Evolutionary conservation across 1,140 invertebrate genomes (phyloP), one percentile per base, ranked within the genome.

Genomic region (Trichoplusia ni): DNA sequence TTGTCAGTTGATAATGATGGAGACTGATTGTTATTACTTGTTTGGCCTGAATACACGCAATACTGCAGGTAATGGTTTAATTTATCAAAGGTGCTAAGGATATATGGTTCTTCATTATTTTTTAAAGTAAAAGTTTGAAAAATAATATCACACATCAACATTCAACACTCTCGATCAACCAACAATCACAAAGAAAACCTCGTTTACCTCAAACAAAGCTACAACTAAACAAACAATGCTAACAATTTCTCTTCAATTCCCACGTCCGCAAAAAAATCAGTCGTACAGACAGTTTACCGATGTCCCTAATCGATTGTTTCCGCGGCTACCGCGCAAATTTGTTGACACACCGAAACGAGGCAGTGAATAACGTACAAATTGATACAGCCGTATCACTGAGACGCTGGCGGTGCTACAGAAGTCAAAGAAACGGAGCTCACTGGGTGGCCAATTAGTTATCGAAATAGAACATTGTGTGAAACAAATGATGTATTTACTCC

Each of bases 11-110:
- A 27, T 54, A 54, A 54, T 54, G 51, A 25, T 47, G 19, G 31
- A 38, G 51, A 54, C 19, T 38, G 51, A 54, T 54, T 54, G 51
- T 27, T 54, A 38, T 38, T 54, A 54, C 51, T 38, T 54, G 51
- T 38, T 16, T 16, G 33, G 21, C 51, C 27, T 35, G 33, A 54
- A 38, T 54, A 38, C 51, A 54, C 51, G 51, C 38, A 54, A 54
- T 37, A 37, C 9, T 21, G 35, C 35, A 54, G 31, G 19, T 54
- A 38, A 54, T 54, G 47, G 47, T 51, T 51, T 35, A 33, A 51
- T 51, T 35, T 51, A 51, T 51, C 47, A 51, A 51, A 51, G 14
- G 25, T 51, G 13, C 35, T 14, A 35, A 47, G 16, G 25, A 31
- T 47, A 29, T 29, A 8, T 9, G 31, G 16, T 29, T 16, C 18